Evolutionary conservation across 2,888 invertebrate species (phyloP).

Genomic region (Buathra laborator): DNA sequence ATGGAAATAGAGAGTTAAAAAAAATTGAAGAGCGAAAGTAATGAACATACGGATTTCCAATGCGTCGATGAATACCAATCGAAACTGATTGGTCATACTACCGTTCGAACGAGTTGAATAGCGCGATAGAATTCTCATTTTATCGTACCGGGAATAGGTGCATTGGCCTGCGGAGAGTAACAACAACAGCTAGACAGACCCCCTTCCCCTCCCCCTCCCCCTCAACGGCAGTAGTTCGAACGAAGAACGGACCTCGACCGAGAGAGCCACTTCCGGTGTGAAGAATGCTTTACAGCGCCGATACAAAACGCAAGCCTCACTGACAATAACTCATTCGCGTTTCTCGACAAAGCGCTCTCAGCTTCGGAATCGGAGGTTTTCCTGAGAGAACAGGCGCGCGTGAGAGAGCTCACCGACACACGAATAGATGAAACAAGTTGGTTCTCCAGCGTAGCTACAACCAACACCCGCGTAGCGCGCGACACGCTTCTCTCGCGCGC

Average conservation of each 20-base stretch:
- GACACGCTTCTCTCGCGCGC: constrained; percentile 1
- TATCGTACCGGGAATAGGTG: constrained; percentile 42
- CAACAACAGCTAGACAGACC: constrained; percentile 20
- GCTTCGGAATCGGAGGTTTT: constrained; percentile 31
- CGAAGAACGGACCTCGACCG: constrained; percentile 41
- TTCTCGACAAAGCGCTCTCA: constrained; percentile 62
- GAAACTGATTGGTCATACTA: constrained; percentile 45
- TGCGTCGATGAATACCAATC: constrained; percentile 28
- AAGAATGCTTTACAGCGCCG: constrained; percentile 61
- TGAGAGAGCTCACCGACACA: constrained; percentile 32
- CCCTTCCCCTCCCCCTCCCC: too few relatives aligned
- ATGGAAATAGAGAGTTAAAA: neutral
- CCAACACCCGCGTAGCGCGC: neutral
- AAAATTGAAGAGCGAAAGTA: neutral
- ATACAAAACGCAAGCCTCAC: constrained; percentile 67
- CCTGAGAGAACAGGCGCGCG: neutral
- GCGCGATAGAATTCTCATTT: constrained; percentile 39
- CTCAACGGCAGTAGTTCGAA: neutral
- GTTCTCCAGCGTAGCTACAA: constrained; percentile 27
- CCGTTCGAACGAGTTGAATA: constrained; percentile 4
- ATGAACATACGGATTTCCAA: neutral
- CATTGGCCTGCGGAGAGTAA: constrained; percentile 23
- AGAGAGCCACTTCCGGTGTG: constrained; percentile 62
- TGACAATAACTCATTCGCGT: constrained; percentile 64
- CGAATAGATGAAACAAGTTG: constrained; percentile 6